Base-by-base conservation (phyloP, 2,113 vertebrate species). In the Corythoichthys haematopterus region DNA sequence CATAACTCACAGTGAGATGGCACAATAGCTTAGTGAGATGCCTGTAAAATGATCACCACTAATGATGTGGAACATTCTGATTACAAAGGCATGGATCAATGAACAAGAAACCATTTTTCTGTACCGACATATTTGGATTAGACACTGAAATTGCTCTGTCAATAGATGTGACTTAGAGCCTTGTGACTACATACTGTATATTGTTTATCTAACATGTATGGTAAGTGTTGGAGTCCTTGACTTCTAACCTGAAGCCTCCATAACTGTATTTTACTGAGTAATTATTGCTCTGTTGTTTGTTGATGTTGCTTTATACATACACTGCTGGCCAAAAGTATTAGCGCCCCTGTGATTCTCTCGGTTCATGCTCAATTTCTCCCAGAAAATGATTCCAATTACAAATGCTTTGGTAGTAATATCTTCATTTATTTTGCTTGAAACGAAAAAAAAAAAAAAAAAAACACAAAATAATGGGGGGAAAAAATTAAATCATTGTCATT, bases 161-260 rank as follows among this genome's bases (percentile, higher is more conserved):
- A 79, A 68, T 74, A 51, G 50, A 78, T 67, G 52, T 66, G 61
- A 79, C 69, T 77, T 50, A 73, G 66, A 65, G 64, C 48, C 61
- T 68, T 61, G 65, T 63, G 38, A 69, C 64, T 66, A 58, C 50
- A 65, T 35, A 48, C 70, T 4, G 52, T 53, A 53, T 20, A 55
- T 4, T 28, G 40, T 43, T 43, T 43, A 8, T 43, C 40, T 4
- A 0, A 43, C 40, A 43, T 43, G 6, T 43, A 43, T 43, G 40
- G 33, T 8, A 33, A 55, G 20, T 55, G 9, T 55, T 55, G 16
- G 7, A 33, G 3, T 55, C 28, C 4, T 3, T 35, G 28, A 11
- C 20, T 35, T 55, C 28, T 53, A 3, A 9, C 51, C 6, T 28
- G 6, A 10, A 53, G 6, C 10, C 2, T 33, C 10, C 3, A 9